A percentile compares a stretch with the other conserved stretches of the same genome.
Conservation (phyloP, 2,888 invertebrate genomes). For the Listrodromus nycthemerus region DNA sequence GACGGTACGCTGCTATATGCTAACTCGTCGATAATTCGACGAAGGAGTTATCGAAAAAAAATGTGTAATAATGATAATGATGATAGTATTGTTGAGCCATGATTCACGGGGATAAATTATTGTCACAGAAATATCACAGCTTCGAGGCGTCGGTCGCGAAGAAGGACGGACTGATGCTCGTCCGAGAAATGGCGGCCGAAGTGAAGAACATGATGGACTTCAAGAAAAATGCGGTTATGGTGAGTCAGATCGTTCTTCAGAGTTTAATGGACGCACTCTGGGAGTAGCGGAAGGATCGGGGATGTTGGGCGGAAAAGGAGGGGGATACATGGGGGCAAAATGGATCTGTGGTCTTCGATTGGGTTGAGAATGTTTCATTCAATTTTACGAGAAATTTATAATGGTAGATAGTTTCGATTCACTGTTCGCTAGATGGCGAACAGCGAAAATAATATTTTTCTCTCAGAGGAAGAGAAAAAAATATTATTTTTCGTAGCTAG, state of each 20-base stretch:
- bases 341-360: no score
- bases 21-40: constrained; percentile 38
- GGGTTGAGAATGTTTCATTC: no score
- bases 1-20: constrained; percentile 6
- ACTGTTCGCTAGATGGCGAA: no score
- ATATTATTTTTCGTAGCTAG: no score
- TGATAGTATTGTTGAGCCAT: background rate
- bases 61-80: background rate
- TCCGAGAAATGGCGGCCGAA: constrained; percentile 94
- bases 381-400: no score
- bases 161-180: constrained; percentile 93
- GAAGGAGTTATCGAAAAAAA: constrained; percentile 33
- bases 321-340: no score
- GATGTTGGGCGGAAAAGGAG: no score
- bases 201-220: constrained; percentile 97
- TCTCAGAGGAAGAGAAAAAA: no score
- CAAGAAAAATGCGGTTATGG: constrained; percentile 96
- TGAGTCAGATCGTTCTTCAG: constrained; percentile 85
- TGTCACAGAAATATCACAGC: constrained; percentile 91
- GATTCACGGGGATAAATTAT: background rate
- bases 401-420: no score
- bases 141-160: constrained; percentile 91
- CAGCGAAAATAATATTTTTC: no score
- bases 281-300: no score
- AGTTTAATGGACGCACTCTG: background rate